Base-by-base conservation (phyloP, 2,797 vertebrate genomes). In the Sebastes minor region DNA sequence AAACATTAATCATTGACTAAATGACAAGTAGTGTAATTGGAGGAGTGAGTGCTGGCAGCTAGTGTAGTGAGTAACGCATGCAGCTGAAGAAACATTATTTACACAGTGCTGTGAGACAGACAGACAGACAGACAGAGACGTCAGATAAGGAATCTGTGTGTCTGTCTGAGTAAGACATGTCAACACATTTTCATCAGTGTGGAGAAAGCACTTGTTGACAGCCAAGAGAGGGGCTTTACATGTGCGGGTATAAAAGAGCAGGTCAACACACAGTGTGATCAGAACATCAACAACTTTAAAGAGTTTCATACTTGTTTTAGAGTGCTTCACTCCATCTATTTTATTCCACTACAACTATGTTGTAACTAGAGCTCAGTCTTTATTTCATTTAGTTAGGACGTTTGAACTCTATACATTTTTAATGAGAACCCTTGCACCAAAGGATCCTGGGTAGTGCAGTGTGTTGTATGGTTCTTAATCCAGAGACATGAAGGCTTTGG, bases 151-250 rank as follows among this genome's bases (percentile, higher is more conserved):
- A 90, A 86, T 90, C 76, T 83, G 85, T 82, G 77, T 59, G 80
- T 86, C 53, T 68, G 30, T 83, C 33, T 76, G 81, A 76, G 72
- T 72, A 27, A 61, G 25, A 81, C 30, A 16, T 87, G 92, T 95
- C 94, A 94, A 85, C 94, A 94, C 92, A 69, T 93, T 84, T 90
- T 95, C 89, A 95, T 95, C 76, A 88, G 71, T 6, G 68, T 63
- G 66, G 32, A 75, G 66, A 88, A 88, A n/a, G 13, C 59, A 64
- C 27, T 20, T 81, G 88, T 66, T 89, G 91, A 89, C 81, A 85
- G 84, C 56, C 10, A 33, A 63, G 55, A 77, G 80, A 68, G 86
- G 77, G 27, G 78, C 80, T 85, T 79, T 56, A 70, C 60, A 66
- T 80, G 79, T 73, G 59, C 56, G 72, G 62, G 65, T 86, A 76